These are phyloP conservation scores for Palaemon carinicauda DNA, from an alignment of 1,140 invertebrate genomes.

Conservation along the genomic window DNA sequence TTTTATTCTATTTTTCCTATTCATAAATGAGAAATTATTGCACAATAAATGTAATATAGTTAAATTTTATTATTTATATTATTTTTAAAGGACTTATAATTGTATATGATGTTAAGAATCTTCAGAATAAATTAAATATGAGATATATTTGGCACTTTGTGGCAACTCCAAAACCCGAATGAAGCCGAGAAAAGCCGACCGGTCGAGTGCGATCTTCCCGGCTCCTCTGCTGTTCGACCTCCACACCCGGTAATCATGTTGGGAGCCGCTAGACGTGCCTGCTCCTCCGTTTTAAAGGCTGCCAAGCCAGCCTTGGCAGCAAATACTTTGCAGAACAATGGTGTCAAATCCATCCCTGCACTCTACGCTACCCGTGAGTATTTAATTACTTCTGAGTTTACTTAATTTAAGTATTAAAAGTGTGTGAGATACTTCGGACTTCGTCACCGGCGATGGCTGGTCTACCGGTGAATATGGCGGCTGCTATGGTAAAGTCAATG, in stretches of 20 bases:
- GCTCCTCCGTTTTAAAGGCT: conserved; percentile 39
- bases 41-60: background rate
- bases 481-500: no score
- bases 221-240: background rate
- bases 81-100: background rate
- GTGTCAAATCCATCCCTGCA: conserved; percentile 15
- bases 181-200: conserved; percentile 2
- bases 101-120: background rate
- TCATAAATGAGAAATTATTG: background rate
- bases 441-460: background rate
- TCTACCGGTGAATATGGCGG: background rate
- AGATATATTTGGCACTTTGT: no score
- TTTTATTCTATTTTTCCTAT: background rate
- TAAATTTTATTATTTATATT: no score
- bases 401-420: background rate
- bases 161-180: background rate
- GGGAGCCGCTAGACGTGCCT: conserved; percentile 38
- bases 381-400: background rate
- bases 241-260: conserved; percentile 30
- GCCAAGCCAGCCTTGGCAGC: conserved; percentile 34
- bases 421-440: background rate
- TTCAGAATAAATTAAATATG: no score
- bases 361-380: conserved; percentile 33
- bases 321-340: conserved; percentile 11
- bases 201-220: background rate